These are phyloP conservation scores for Xiphophorus maculatus DNA, from an alignment of 2,113 vertebrate genomes.

Conservation along the genomic window DNA sequence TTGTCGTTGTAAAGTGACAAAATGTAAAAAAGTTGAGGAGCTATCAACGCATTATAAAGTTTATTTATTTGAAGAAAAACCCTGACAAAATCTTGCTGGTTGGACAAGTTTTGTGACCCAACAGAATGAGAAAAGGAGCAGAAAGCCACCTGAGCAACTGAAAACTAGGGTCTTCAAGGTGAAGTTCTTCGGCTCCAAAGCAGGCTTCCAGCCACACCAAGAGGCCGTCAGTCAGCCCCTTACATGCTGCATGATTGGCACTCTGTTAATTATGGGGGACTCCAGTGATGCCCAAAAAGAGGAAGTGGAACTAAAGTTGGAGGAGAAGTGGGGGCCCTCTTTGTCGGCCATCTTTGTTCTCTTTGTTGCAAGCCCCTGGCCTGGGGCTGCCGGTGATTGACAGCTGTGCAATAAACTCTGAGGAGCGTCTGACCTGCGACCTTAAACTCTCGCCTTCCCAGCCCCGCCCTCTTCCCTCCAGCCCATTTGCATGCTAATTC, in stretches of 20 bases:
- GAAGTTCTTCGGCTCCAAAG: constrained; percentile 49
- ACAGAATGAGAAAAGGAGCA: constrained; percentile 20
- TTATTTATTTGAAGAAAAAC: constrained; percentile 29
- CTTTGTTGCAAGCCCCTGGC: constrained; percentile 71
- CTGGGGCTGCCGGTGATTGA: constrained; percentile 74
- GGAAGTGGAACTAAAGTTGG: constrained; percentile 75
- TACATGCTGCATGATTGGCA: constrained; percentile 74
- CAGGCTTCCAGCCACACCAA: constrained; percentile 43
- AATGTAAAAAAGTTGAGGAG: neutral
- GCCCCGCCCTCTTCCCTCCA: constrained; percentile 73
- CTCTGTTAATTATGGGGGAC: constrained; percentile 66
- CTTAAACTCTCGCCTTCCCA: constrained; percentile 72
- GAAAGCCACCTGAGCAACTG: constrained; percentile 19
- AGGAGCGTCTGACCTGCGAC: constrained; percentile 78
- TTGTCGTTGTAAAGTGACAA: neutral
- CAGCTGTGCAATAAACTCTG: constrained; percentile 78
- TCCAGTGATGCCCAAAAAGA: constrained; percentile 51
- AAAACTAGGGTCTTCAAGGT: constrained; percentile 41
- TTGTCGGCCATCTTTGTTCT: constrained; percentile 81
- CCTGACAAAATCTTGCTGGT: constrained; percentile 36
- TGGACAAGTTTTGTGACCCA: constrained; percentile 4
- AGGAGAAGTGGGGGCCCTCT: constrained; percentile 58
- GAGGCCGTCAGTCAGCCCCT: constrained; percentile 61
- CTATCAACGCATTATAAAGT: constrained; percentile 9
- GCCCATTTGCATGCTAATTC: constrained; percentile 86